Conservation (phyloP, 2,113 vertebrate genomes). For the Amblyornis subalaris region DNA sequence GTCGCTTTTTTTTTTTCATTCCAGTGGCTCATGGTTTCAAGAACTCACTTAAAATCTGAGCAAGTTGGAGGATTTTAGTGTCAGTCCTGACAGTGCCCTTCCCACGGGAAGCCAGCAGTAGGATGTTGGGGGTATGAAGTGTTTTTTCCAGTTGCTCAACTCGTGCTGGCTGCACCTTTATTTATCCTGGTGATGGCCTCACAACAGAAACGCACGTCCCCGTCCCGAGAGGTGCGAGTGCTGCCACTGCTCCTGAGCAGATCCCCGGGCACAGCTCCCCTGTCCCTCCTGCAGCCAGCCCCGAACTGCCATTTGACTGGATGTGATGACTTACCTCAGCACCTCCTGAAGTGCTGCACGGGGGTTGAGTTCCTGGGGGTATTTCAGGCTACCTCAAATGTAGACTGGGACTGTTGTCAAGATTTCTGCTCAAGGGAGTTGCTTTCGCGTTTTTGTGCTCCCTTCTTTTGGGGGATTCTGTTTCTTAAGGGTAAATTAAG, state of each 20-base stretch:
- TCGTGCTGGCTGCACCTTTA: slow-evolving; percentile 54
- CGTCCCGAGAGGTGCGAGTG: neutral
- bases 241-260: neutral
- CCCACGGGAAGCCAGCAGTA: slow-evolving; percentile 1
- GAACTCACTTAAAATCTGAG: neutral
- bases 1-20: fast-evolving
- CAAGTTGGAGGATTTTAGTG: neutral
- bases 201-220: slow-evolving; percentile 7
- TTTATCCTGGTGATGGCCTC: slow-evolving; percentile 58
- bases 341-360: neutral
- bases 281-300: neutral
- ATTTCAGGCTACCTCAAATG: neutral
- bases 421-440: neutral
- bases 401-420: too few relatives aligned
- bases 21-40: neutral
- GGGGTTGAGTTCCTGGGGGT: neutral
- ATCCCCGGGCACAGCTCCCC: neutral
- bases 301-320: neutral
- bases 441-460: neutral
- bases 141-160: slow-evolving; percentile 60
- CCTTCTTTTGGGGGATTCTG: neutral
- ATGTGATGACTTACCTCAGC: neutral
- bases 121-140: slow-evolving; percentile 31
- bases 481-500: neutral
- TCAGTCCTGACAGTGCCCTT: neutral